Evolutionary conservation across 2,888 invertebrate species (phyloP), one percentile per base, ranked within the genome.

Genomic region (Diaphora mendica): DNA sequence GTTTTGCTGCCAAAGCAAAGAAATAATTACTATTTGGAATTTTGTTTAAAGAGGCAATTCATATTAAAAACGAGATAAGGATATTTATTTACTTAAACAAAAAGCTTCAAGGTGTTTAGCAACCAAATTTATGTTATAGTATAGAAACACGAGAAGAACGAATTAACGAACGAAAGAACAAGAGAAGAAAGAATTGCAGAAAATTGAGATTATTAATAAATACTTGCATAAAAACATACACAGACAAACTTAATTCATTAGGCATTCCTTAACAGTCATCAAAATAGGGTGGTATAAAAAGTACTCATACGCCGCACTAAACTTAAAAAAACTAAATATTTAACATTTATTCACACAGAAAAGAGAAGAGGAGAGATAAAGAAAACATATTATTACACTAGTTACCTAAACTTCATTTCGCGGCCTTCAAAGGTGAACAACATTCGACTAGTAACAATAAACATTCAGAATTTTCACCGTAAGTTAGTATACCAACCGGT

Each of bases 381-480:
- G 8, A 51, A 51, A 51, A 8, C 23, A 23, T 23, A 23, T 4
- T 23, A 0, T 5, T 23, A 35, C 11, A 64, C 33, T 71, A 30
- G 42, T 62, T 70, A 69, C 62, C 68, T 73, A 75, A 51, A 75
- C 80, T 80, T 78, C 81, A 39, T 39, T 26, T 59, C 17, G 78
- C 80, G 85, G 88, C 89, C 89, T 90, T 87, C 85, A 86, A 85
- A 89, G 89, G 90, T 88, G 85, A 88, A 79, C 83, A 80, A 79
- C 81, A 81, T 77, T 71, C 75, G 67, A 76, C 71, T 78, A 72
- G 79, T 78, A 82, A 85, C 81, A 85, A 85, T 81, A 82, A 82
- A 81, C 79, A 79, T 68, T 76, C 73, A 75, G 76, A 80, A 79
- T 81, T 82, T 82, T 83, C 85, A 76, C 75, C 72, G 75, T 70